Conservation (phyloP, 2,113 vertebrate genomes). For the Mus musculus region GRCm39 chr13:24453501-24454000, state of each 20-base stretch:
- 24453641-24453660: not conserved
- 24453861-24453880: not conserved
- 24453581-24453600: not conserved
- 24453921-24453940: not conserved
- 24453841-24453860: not conserved
- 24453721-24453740: not conserved
- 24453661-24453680: not conserved
- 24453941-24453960: not conserved
- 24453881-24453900: not conserved
- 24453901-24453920: not conserved
- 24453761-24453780: not conserved
- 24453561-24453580: not conserved
- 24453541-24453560: slow-evolving; percentile 23
- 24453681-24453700: not conserved
- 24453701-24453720: not conserved
- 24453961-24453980: not conserved
- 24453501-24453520: not conserved
- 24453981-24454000: not conserved
- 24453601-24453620: not conserved
- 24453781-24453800: not conserved
- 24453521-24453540: not conserved
- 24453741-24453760: not conserved
- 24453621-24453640: rapidly evolving
- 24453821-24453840: not conserved
- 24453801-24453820: not conserved